Evolutionary conservation across 2,888 invertebrate genomes (phyloP).

Genomic region (Linnaemya tessellans): DNA sequence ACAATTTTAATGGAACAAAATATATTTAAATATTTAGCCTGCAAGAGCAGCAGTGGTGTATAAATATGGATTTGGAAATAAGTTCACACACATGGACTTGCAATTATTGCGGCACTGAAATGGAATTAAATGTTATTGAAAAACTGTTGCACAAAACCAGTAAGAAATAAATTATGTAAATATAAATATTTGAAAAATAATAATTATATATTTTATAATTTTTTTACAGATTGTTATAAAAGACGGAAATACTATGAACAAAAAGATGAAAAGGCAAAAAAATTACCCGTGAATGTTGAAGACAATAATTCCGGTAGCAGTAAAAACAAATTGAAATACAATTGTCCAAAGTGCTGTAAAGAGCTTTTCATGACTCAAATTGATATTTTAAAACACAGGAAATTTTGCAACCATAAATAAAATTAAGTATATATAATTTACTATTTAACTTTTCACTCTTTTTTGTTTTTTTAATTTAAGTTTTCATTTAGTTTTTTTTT

Average conservation of each 20-base stretch:
- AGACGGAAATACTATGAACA: slow-evolving; percentile 62
- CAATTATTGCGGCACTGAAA: slow-evolving; percentile 86
- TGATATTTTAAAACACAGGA: slow-evolving; percentile 94
- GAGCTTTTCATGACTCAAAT: slow-evolving; percentile 89
- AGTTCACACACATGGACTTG: slow-evolving; percentile 89
- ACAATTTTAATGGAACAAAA: neutral
- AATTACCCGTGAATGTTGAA: slow-evolving; percentile 14
- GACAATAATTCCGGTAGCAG: neutral
- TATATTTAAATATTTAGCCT: slow-evolving; percentile 83
- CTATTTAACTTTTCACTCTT: too few relatives aligned
- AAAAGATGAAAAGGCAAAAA: slow-evolving; percentile 56
- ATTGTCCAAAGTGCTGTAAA: slow-evolving; percentile 89
- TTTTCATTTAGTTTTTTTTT: too few relatives aligned
- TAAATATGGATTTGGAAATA: slow-evolving; percentile 86
- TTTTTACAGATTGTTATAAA: slow-evolving; percentile 62
- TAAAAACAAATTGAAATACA: slow-evolving; percentile 83
- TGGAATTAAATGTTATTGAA: slow-evolving; percentile 84
- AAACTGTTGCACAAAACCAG: slow-evolving; percentile 88
- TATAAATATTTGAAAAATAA: neutral
- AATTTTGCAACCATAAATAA: slow-evolving; percentile 83
- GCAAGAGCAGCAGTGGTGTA: slow-evolving; percentile 88
- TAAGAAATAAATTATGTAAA: slow-evolving; percentile 60
- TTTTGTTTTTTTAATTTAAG: too few relatives aligned
- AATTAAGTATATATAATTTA: neutral
- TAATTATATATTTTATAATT: slow-evolving; percentile 31